A percentile compares a stretch with the other conserved stretches of the same genome.
Evolutionary conservation across 2,797 vertebrate species (phyloP).

Genomic region (Zalophus californianus): DNA sequence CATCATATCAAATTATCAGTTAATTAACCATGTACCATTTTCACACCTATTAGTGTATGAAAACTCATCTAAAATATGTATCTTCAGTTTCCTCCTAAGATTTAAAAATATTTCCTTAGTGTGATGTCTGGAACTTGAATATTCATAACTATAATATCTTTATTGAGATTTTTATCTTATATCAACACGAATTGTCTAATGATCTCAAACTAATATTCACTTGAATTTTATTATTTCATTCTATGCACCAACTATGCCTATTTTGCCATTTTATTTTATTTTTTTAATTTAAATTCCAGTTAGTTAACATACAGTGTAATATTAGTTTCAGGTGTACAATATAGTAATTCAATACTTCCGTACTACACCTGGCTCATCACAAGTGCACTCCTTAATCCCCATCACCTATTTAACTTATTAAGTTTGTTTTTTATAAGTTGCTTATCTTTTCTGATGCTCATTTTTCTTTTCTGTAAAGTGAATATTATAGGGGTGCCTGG

Average conservation of each 20-base stretch:
- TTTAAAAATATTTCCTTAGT: background rate
- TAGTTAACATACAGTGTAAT: background rate
- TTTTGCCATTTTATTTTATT: background rate
- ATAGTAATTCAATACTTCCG: background rate
- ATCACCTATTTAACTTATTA: background rate
- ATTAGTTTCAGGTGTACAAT: background rate
- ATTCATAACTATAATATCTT: background rate
- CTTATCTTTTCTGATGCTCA: background rate
- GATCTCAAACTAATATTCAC: background rate
- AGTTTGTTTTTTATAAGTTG: background rate
- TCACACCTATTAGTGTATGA: background rate
- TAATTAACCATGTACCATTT: background rate
- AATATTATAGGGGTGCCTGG: background rate
- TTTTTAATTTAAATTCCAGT: background rate
- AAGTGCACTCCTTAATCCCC: background rate
- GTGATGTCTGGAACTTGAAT: background rate
- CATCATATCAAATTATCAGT: background rate
- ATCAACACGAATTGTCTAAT: background rate
- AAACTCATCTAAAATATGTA: background rate
- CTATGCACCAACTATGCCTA: background rate
- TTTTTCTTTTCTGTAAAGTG: background rate
- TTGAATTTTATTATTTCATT: conserved; percentile 11
- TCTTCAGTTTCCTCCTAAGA: background rate
- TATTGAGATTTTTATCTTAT: background rate
- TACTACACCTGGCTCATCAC: background rate